Conservation (phyloP, 2,113 vertebrate genomes). For the Melanotaenia duboulayi region DNA sequence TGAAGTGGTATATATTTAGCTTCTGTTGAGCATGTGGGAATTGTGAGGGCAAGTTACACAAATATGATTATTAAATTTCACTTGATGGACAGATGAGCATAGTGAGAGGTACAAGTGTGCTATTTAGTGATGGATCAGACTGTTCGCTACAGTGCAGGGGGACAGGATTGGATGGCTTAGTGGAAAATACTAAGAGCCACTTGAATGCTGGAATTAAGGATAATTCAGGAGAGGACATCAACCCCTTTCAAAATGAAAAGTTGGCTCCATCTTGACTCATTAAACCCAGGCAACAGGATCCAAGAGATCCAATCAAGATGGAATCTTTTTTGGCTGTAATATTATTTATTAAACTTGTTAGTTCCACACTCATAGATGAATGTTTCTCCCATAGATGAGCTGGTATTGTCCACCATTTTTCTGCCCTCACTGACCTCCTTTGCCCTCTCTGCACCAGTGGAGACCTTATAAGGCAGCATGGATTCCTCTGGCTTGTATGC, state of each 20-base stretch:
- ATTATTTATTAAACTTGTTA: constrained; percentile 35
- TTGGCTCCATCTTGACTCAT: constrained; percentile 42
- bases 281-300: constrained; percentile 34
- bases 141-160: constrained; percentile 27
- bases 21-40: constrained; percentile 62
- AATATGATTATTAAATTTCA: constrained; percentile 69
- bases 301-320: constrained; percentile 25
- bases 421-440: constrained; percentile 45
- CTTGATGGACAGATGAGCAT: constrained; percentile 70
- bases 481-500: constrained; percentile 66
- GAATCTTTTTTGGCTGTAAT: constrained; percentile 40
- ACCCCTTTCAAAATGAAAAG: constrained; percentile 36
- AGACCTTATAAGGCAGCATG: constrained; percentile 72
- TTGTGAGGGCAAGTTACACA: constrained; percentile 63
- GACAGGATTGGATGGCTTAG: constrained; percentile 43
- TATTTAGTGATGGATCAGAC: constrained; percentile 40
- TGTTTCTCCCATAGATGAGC: constrained; percentile 32
- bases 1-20: constrained; percentile 59
- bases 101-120: constrained; percentile 62
- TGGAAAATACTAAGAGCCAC: constrained; percentile 59
- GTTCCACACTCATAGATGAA: constrained; percentile 16
- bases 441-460: constrained; percentile 39
- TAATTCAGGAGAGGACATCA: constrained; percentile 45
- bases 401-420: constrained; percentile 39
- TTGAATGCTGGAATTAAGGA: constrained; percentile 56